These are phyloP conservation scores for Mastomys coucha DNA, from an alignment of 2,113 vertebrate genomes.

Conservation along the genomic window DNA sequence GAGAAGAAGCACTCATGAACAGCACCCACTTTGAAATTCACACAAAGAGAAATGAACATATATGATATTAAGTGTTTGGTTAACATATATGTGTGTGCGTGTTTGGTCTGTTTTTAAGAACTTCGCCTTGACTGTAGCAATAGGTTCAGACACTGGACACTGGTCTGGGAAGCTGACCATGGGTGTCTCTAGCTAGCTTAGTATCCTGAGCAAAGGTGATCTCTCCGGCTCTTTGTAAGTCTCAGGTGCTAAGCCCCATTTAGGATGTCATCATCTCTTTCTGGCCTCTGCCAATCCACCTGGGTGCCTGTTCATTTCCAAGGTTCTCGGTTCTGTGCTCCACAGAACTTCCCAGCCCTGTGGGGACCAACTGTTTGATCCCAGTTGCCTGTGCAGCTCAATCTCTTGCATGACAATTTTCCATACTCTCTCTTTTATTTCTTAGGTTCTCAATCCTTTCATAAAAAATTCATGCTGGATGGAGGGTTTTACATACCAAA, in stretches of 20 bases:
- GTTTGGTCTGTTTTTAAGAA: background rate
- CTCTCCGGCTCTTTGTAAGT: background rate
- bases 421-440: background rate
- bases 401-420: background rate
- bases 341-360: background rate
- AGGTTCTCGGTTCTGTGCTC: background rate
- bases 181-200: background rate
- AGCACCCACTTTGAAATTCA: background rate
- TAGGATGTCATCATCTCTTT: background rate
- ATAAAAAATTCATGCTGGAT: slow-evolving; percentile 78
- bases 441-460: slow-evolving; percentile 52
- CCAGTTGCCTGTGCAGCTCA: background rate
- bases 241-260: background rate
- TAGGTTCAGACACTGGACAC: background rate
- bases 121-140: background rate
- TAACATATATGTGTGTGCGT: too few relatives aligned
- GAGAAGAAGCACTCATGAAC: background rate
- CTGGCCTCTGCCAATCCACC: background rate
- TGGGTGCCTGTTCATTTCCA: background rate
- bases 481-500: slow-evolving; percentile 84
- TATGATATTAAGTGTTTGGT: too few relatives aligned
- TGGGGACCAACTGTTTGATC: background rate
- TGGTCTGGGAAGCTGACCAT: background rate
- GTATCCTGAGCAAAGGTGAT: background rate
- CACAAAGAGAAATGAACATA: too few relatives aligned